Conservation (phyloP, 1,140 invertebrate species). For the Pogonomyrmex barbatus region DNA sequence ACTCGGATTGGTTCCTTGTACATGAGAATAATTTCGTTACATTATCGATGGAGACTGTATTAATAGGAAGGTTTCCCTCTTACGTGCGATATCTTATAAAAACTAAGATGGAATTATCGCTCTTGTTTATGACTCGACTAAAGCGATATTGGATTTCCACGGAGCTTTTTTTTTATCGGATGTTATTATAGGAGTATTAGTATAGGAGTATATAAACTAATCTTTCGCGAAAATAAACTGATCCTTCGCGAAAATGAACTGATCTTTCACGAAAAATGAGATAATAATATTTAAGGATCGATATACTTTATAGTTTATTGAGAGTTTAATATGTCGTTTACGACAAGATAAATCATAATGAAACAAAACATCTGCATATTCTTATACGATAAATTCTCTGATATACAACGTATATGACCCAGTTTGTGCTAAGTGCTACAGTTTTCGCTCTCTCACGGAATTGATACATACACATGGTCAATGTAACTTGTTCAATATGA, state of each 20-base stretch:
- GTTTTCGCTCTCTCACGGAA: constrained; percentile 13
- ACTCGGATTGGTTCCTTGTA: neutral
- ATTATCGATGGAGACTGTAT: neutral
- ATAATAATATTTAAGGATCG: neutral
- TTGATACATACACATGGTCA: neutral
- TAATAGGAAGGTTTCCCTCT: neutral
- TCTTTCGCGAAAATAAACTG: too few species aligned
- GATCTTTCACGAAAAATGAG: neutral
- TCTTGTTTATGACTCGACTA: neutral
- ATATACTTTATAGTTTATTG: neutral
- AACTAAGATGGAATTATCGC: neutral
- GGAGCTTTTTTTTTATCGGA: too few species aligned
- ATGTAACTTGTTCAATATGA: neutral
- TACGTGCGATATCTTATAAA: neutral
- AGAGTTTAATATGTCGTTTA: neutral
- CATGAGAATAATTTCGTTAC: neutral
- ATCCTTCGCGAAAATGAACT: too few species aligned
- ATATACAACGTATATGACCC: neutral
- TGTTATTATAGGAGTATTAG: too few species aligned
- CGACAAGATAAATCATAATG: neutral
- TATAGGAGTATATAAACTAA: too few species aligned
- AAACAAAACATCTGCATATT: neutral
- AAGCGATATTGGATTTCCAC: neutral
- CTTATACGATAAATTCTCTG: neutral
- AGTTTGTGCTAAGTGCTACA: constrained; percentile 15